Percentiles rank a stretch among this genome's conserved stretches.
Evolutionary conservation across 1,140 invertebrate species (phyloP).

Genomic region (Drosophila athabasca): DNA sequence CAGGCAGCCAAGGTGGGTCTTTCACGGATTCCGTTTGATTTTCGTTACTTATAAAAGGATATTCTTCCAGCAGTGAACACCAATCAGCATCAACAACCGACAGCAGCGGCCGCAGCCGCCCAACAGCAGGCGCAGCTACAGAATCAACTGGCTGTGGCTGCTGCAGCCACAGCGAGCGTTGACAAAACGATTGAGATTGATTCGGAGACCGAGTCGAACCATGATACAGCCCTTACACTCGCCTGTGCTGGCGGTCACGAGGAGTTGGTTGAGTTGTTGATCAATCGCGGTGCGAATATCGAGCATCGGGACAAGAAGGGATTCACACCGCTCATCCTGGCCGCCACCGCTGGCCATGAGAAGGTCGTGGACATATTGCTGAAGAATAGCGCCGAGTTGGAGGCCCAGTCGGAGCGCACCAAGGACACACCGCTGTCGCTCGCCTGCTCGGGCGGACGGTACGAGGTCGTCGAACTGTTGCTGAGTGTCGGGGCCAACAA

Average conservation of each 20-base stretch:
- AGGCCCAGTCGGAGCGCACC: slow-evolving; percentile 98
- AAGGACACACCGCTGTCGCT: slow-evolving; percentile 99
- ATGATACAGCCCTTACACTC: slow-evolving; percentile 98
- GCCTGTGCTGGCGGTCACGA: slow-evolving; percentile 98
- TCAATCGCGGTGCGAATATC: slow-evolving; percentile 96
- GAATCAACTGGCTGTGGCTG: slow-evolving; percentile 83
- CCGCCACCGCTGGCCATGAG: slow-evolving; percentile 98
- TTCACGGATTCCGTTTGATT: not conserved
- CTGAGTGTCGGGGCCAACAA: slow-evolving; percentile 96
- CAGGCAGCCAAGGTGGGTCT: slow-evolving; percentile 83
- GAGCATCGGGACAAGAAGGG: slow-evolving; percentile 99
- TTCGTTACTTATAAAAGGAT: not conserved
- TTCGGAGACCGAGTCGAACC: slow-evolving; percentile 98
- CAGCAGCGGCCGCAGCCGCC: slow-evolving; percentile 68
- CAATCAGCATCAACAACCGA: slow-evolving; percentile 72
- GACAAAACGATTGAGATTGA: slow-evolving; percentile 93
- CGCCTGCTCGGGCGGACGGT: slow-evolving; percentile 98
- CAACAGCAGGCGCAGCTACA: slow-evolving; percentile 76
- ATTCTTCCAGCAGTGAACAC: slow-evolving; percentile 44
- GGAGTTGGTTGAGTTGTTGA: slow-evolving; percentile 95
- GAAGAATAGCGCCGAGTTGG: slow-evolving; percentile 96
- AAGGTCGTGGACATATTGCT: slow-evolving; percentile 97
- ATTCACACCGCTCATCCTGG: slow-evolving; percentile 98
- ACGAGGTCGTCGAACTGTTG: slow-evolving; percentile 98
- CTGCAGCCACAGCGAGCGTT: slow-evolving; percentile 83